These are phyloP conservation scores for Melanotus villosus DNA, from an alignment of 2,888 invertebrate genomes.

Conservation along the genomic window DNA sequence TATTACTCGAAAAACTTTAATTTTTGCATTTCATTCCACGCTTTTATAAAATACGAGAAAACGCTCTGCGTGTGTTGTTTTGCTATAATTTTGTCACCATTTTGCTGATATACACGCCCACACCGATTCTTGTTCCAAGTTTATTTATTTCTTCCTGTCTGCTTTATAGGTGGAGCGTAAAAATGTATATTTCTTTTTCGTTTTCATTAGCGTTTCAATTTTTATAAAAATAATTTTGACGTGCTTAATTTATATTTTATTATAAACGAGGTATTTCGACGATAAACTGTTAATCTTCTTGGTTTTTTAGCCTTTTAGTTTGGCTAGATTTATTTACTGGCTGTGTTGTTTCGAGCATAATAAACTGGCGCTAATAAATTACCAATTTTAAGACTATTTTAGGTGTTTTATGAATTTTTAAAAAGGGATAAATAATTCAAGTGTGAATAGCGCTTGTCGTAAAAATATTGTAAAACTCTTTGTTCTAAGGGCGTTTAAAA, in stretches of 20 bases:
- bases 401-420: too few species aligned
- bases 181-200: slow-evolving; percentile 49
- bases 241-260: slow-evolving; percentile 35
- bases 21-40: slow-evolving; percentile 18
- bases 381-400: too few species aligned
- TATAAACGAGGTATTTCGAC: slow-evolving; percentile 22
- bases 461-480: too few species aligned
- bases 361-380: too few species aligned
- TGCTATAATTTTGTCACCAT: slow-evolving; percentile 58
- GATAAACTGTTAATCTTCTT: not conserved
- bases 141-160: slow-evolving; percentile 62
- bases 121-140: slow-evolving; percentile 58
- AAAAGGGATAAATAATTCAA: too few species aligned
- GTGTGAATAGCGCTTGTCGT: too few species aligned
- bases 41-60: slow-evolving; percentile 21
- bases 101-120: slow-evolving; percentile 55
- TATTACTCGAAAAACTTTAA: too few species aligned
- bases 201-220: slow-evolving; percentile 44
- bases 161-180: slow-evolving; percentile 54
- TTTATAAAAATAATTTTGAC: slow-evolving; percentile 35
- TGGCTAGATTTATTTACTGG: not conserved
- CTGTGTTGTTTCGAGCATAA: too few species aligned
- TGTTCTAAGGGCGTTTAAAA: too few species aligned
- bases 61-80: slow-evolving; percentile 29
- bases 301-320: not conserved